A percentile compares a stretch with the other conserved stretches of the same genome.
Conservation (phyloP, 2,797 vertebrate genomes). For the Oreortyx pictus region DNA sequence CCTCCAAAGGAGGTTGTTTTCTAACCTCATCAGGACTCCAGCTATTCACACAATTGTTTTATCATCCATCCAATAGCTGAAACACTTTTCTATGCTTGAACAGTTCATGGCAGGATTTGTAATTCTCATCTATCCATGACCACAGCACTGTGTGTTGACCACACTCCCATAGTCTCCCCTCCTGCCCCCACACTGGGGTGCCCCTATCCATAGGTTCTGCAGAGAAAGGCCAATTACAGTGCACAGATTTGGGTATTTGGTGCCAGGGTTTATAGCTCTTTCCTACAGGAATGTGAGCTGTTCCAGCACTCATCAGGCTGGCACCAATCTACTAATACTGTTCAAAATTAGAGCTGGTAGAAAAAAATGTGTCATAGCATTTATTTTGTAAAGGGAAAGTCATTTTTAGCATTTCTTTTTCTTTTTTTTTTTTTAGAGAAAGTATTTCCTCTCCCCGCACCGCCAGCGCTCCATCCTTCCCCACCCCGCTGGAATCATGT, state of each 20-base stretch:
- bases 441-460: not conserved
- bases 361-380: slow-evolving; percentile 6
- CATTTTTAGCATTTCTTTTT: not conserved
- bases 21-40: not conserved
- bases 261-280: not conserved
- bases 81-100: not conserved
- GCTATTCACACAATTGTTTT: not conserved
- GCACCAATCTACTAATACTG: not conserved
- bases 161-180: not conserved
- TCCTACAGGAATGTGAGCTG: not conserved
- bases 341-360: not conserved
- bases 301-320: not conserved
- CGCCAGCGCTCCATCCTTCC: not conserved
- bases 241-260: not conserved
- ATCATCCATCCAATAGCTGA: not conserved
- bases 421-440: not conserved
- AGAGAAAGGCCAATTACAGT: not conserved
- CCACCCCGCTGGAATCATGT: not conserved
- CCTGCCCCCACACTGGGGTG: not conserved
- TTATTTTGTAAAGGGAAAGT: slow-evolving; percentile 25
- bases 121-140: not conserved
- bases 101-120: not conserved
- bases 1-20: not conserved
- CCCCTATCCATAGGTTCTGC: too few relatives aligned
- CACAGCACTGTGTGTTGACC: not conserved